Percentiles rank a stretch among this genome's conserved stretches.
phyloP scores from a whole-genome alignment of 2,113 vertebrate species.

The Aepyceros melampus region DNA sequence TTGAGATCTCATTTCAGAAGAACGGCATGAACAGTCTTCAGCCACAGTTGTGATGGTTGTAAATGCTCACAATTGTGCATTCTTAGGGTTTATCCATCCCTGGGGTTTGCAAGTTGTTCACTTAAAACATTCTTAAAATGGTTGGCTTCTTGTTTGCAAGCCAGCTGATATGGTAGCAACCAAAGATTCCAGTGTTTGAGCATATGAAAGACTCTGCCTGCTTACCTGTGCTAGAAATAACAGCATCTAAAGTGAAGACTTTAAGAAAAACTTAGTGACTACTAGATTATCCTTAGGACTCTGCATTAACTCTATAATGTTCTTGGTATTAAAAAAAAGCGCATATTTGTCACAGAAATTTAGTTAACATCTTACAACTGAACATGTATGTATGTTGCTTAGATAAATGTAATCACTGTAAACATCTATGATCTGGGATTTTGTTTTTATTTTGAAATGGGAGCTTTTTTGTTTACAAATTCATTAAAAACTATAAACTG shows the following conservation, averaged over 20 bases:
- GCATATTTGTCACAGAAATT: constrained; percentile 90
- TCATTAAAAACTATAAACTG: constrained; percentile 88
- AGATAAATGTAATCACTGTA: constrained; percentile 93
- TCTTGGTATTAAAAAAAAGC: constrained; percentile 90
- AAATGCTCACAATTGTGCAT: constrained; percentile 86
- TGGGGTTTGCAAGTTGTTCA: constrained; percentile 88
- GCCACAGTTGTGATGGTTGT: constrained; percentile 87
- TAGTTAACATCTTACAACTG: constrained; percentile 91
- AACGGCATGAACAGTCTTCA: constrained; percentile 88
- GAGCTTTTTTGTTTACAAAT: constrained; percentile 90
- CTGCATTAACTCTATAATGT: constrained; percentile 94
- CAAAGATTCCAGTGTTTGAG: constrained; percentile 90
- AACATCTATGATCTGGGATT: constrained; percentile 89
- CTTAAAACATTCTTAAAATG: constrained; percentile 89
- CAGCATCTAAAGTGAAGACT: constrained; percentile 92
- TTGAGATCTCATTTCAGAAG: constrained; percentile 88
- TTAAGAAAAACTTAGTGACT: constrained; percentile 90
- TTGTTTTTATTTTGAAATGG: constrained; percentile 88
- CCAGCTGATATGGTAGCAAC: constrained; percentile 86
- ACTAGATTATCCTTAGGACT: constrained; percentile 93
- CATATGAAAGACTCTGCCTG: constrained; percentile 90
- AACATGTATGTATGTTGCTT: constrained; percentile 95
- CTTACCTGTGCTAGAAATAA: constrained; percentile 90
- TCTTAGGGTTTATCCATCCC: constrained; percentile 84
- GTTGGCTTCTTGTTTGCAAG: constrained; percentile 85